Evolutionary conservation across 1,140 invertebrate species (phyloP).

Genomic region (Heliothis subflexa): DNA sequence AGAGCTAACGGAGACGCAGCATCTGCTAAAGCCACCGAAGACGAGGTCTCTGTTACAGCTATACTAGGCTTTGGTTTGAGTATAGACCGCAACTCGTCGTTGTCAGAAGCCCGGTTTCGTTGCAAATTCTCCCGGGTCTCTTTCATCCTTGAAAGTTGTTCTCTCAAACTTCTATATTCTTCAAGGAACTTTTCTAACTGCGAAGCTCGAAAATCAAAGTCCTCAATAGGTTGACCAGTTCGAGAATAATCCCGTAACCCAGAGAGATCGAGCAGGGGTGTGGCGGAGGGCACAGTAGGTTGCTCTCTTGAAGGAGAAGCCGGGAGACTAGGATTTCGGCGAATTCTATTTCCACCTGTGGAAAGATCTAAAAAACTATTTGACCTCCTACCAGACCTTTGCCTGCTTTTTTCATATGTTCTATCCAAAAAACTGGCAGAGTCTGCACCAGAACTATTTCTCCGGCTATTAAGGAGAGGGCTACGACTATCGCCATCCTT

Average conservation of each 20-base stretch:
- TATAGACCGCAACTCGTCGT: slow-evolving; percentile 85
- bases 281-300: slow-evolving; percentile 82
- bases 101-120: slow-evolving; percentile 81
- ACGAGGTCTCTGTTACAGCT: slow-evolving; percentile 84
- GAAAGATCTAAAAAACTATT: slow-evolving; percentile 87
- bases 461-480: slow-evolving; percentile 86
- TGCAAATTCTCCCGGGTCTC: slow-evolving; percentile 90
- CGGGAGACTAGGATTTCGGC: slow-evolving; percentile 79
- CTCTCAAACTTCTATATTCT: slow-evolving; percentile 91
- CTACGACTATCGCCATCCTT: slow-evolving; percentile 89
- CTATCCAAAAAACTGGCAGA: slow-evolving; percentile 73
- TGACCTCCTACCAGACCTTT: slow-evolving; percentile 75
- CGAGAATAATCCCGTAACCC: slow-evolving; percentile 81
- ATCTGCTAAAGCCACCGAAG: slow-evolving; percentile 80
- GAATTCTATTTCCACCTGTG: slow-evolving; percentile 71
- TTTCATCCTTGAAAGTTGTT: slow-evolving; percentile 92
- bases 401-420: slow-evolving; percentile 70
- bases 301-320: slow-evolving; percentile 80
- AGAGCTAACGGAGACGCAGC: slow-evolving; percentile 82
- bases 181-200: slow-evolving; percentile 92
- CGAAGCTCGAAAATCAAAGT: slow-evolving; percentile 91
- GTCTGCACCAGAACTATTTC: slow-evolving; percentile 82
- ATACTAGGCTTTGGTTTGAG: slow-evolving; percentile 87
- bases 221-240: slow-evolving; percentile 81
- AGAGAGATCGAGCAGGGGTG: slow-evolving; percentile 86